Percentiles rank a stretch among this genome's conserved stretches.
phyloP scores from a whole-genome alignment of 2,797 vertebrate species.

The Phoeniculus purpureus region DNA sequence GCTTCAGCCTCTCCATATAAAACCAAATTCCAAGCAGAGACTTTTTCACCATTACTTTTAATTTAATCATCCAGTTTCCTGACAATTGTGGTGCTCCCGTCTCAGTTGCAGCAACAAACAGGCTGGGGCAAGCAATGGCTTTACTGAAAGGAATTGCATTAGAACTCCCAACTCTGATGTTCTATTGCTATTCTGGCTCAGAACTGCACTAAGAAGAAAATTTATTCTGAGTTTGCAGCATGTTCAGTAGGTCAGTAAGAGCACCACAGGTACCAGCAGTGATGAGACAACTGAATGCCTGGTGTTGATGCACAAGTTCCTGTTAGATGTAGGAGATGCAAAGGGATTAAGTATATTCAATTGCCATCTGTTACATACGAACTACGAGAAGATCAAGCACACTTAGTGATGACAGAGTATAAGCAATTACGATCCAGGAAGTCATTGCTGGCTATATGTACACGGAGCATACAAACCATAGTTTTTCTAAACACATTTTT shows the following conservation, averaged over 20 bases:
- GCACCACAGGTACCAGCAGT: background rate
- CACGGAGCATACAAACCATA: background rate
- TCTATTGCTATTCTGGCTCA: background rate
- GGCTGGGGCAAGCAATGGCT: background rate
- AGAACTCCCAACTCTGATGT: background rate
- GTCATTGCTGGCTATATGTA: background rate
- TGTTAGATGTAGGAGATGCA: background rate
- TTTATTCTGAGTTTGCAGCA: background rate
- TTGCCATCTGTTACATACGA: background rate
- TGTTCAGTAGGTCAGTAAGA: background rate
- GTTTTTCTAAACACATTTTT: background rate
- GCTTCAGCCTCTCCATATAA: background rate
- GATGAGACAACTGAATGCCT: background rate
- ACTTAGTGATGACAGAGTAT: background rate
- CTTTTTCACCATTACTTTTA: background rate
- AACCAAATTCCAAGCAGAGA: background rate
- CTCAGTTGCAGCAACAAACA: background rate
- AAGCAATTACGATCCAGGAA: background rate
- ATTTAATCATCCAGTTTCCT: background rate
- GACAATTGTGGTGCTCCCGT: background rate
- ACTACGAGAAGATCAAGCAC: background rate
- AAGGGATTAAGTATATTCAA: background rate
- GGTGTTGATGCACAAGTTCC: background rate
- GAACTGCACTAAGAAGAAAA: background rate
- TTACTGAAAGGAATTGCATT: background rate